These are phyloP conservation scores for Anoplolepis gracilipes DNA, from an alignment of 1,140 invertebrate genomes.

Conservation along the genomic window DNA sequence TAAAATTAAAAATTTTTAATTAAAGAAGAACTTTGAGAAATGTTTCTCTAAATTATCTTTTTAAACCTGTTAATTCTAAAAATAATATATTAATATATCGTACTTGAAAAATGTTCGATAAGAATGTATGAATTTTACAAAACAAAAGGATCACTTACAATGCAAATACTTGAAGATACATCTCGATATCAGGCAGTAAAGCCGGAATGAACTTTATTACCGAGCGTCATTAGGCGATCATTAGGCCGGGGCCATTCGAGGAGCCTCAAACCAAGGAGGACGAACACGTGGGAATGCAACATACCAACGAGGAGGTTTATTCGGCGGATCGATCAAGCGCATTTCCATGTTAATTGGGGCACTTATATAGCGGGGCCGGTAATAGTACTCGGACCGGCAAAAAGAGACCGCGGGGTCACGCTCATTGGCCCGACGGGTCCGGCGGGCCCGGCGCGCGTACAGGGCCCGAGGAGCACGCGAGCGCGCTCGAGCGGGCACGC, in stretches of 20 bases:
- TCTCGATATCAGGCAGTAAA: neutral
- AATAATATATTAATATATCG: neutral
- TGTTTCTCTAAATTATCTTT: neutral
- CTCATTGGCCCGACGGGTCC: constrained; percentile 12
- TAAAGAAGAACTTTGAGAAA: neutral
- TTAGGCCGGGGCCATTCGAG: constrained; percentile 11
- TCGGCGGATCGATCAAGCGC: constrained; percentile 12
- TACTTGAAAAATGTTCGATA: neutral
- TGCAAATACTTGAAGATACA: neutral
- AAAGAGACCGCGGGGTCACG: constrained; percentile 1
- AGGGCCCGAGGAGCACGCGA: neutral
- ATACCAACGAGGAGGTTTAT: neutral
- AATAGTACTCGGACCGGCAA: constrained; percentile 17
- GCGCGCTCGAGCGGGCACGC: constrained; percentile 11
- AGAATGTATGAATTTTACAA: neutral
- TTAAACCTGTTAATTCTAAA: neutral
- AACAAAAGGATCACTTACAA: neutral
- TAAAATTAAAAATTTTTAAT: neutral
- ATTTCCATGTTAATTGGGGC: constrained; percentile 48
- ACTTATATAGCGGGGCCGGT: neutral
- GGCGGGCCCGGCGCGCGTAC: too few species aligned
- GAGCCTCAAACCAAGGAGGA: neutral
- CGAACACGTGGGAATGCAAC: constrained; percentile 20
- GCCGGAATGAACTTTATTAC: constrained; percentile 29
- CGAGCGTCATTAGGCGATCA: constrained; percentile 18